Base-by-base conservation (phyloP, 2,797 vertebrate genomes). In the Acrossocheilus wenchowensis region DNA sequence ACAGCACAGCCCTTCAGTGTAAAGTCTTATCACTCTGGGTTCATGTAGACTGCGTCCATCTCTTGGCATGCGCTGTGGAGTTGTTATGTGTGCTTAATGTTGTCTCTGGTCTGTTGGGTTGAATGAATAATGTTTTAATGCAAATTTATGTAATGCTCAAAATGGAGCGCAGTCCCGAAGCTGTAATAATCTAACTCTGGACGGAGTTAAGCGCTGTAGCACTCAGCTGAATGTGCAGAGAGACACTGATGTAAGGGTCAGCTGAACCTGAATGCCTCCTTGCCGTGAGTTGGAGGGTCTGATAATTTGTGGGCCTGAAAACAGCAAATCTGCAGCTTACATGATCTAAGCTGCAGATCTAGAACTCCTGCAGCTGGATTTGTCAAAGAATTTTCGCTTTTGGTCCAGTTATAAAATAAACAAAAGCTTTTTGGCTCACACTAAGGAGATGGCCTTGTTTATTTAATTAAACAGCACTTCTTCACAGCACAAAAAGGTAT, bases 101-200 rank as follows among this genome's bases (percentile, higher is more conserved):
- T 87, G 83, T 83, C 84, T 50, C 72, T 80, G 74, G 50, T 86
- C 87, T 87, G 81, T 68, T 85, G 75, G 87, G 68, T 81, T 52
- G 62, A 19, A 78, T 12, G 62, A 80, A n/a, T 62, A 39, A 85
- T 77, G 71, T 83, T 75, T 77, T 60, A 12, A 89, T 23, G 41
- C 3, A 81, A 78, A 78, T 90, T 12, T 62, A 78, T 82, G 50
- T 30, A 39, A 83, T 6, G n/a, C 62, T 54, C 80, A 82, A 84
- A 14, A 85, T 36, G 64, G 26, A 78, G 75, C 23, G 11, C 36
- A 71, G 36, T 85, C 83, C 64, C 50, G 1, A 45, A 71, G 83
- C 83, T 72, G 66, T 45, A 54, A 60, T 85, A 72, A 78, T 68
- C 48, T 54, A 43, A 50, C 41, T 75, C 12, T 0, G 19, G 30